These are phyloP conservation scores for Xestia c-nigrum DNA, from an alignment of 2,888 invertebrate species.

Conservation along the genomic window DNA sequence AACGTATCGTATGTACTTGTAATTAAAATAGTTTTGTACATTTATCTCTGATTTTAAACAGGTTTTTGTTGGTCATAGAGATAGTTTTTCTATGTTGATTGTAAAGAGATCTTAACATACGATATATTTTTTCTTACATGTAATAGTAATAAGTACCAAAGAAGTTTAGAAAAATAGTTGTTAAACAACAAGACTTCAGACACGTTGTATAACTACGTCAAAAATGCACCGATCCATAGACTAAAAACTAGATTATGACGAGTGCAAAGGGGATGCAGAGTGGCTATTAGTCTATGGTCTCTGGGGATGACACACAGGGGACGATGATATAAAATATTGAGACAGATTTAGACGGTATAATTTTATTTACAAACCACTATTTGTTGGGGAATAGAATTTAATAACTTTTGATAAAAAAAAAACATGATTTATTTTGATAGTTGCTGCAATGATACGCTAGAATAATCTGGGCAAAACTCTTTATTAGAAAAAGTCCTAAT, in stretches of 20 bases:
- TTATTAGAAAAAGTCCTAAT: too few species aligned
- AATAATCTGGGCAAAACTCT: background rate
- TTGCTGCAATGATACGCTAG: background rate
- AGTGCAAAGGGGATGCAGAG: conserved; percentile 45
- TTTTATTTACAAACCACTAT: conserved; percentile 20
- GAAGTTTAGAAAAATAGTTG: too few species aligned
- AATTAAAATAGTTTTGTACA: conserved; percentile 47
- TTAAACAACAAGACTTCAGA: background rate
- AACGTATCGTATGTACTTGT: conserved; percentile 13
- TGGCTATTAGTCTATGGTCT: conserved; percentile 60
- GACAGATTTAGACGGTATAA: conserved; percentile 43
- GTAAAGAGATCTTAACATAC: conserved; percentile 1
- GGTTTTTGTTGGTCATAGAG: conserved; percentile 17
- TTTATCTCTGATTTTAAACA: conserved; percentile 31
- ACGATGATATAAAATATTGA: conserved; percentile 40
- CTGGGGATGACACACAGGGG: conserved; percentile 62
- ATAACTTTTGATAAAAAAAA: background rate
- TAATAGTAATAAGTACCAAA: too few species aligned
- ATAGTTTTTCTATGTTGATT: conserved; percentile 17
- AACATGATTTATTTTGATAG: background rate
- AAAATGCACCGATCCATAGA: conserved; percentile 22
- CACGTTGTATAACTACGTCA: conserved; percentile 6
- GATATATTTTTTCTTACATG: too few species aligned
- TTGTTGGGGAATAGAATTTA: background rate
- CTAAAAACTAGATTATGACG: conserved; percentile 40